Conservation (phyloP, 2,797 vertebrate species). For the Tarsius wallacei region DNA sequence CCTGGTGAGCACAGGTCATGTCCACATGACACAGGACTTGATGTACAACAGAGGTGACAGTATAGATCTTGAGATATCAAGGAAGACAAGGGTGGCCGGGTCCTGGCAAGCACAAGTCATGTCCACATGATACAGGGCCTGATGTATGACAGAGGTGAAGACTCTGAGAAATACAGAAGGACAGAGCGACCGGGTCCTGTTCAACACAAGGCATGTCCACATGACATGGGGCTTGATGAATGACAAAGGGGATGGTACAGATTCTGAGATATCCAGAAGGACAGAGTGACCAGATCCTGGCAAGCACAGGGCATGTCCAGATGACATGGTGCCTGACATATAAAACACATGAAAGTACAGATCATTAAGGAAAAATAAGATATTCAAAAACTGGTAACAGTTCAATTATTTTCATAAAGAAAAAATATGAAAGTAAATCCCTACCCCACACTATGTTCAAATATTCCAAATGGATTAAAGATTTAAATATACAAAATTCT, state of each 20-base stretch:
- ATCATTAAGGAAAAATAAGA: background rate
- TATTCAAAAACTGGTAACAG: background rate
- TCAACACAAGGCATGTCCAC: too few species aligned
- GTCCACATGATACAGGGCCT: too few species aligned
- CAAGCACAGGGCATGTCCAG: background rate
- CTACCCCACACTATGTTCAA: background rate
- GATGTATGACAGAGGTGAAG: too few species aligned
- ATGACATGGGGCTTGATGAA: too few species aligned
- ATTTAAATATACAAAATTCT: constrained; percentile 36
- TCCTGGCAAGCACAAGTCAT: too few species aligned
- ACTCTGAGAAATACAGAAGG: too few species aligned
- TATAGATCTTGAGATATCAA: background rate
- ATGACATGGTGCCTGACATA: background rate
- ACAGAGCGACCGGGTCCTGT: too few species aligned
- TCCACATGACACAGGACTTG: background rate
- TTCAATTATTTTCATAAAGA: constrained; percentile 35
- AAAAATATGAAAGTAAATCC: constrained; percentile 6
- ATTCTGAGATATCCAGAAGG: background rate
- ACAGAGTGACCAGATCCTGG: background rate
- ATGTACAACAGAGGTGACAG: background rate
- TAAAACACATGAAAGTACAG: background rate
- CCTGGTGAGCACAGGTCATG: background rate
- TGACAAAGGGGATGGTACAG: too few species aligned
- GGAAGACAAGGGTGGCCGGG: background rate
- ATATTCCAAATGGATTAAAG: constrained; percentile 34